Conservation (phyloP, 2,113 vertebrate species). For the Regulus satrapa region DNA sequence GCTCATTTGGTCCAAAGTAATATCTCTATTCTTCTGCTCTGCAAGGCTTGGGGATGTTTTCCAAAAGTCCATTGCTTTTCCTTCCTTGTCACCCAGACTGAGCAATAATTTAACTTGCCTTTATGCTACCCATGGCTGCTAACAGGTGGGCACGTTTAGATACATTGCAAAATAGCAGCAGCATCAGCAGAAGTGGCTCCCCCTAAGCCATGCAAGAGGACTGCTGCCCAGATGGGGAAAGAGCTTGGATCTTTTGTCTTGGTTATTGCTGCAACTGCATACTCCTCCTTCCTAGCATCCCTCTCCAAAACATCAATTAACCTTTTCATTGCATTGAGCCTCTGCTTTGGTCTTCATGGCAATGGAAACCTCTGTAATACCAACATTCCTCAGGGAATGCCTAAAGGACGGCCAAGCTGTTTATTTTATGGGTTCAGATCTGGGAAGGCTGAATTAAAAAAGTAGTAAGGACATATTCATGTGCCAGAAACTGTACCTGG, state of each 20-base stretch:
- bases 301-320: constrained; percentile 3
- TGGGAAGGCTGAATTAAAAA: neutral
- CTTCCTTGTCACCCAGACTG: neutral
- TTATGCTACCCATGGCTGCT: neutral
- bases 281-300: neutral
- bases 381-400: neutral
- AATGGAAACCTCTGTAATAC: neutral
- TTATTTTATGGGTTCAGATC: neutral
- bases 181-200: neutral
- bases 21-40: neutral
- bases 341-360: neutral
- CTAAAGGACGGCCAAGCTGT: neutral
- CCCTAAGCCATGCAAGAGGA: neutral
- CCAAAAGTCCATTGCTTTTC: neutral
- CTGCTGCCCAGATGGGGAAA: neutral
- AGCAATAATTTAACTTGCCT: neutral
- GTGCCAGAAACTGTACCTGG: neutral
- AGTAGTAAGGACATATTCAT: neutral
- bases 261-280: neutral
- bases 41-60: too few species aligned
- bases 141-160: neutral
- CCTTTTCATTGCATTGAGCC: neutral
- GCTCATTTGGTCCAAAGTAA: neutral
- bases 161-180: neutral
- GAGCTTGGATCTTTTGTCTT: neutral